Base-by-base conservation (phyloP, 2,797 vertebrate species). In the Mionectes olivaceus region DNA sequence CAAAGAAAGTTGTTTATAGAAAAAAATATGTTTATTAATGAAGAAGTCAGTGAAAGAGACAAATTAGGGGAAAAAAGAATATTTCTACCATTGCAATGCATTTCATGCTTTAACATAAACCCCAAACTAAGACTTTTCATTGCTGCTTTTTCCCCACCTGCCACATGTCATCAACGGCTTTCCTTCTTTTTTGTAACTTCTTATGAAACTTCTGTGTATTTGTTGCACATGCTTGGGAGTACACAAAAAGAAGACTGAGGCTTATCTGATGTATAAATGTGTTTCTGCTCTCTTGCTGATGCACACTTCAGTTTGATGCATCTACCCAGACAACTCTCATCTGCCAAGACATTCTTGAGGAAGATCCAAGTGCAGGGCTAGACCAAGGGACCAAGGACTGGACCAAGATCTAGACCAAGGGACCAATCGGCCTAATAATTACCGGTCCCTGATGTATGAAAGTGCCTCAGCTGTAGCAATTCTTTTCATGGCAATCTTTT, bases 81-180 rank as follows among this genome's bases (percentile, higher is more conserved):
- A 52, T 44, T 83, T 71, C 16, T 78, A 18, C 37, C 4, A 19
- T 64, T 65, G 28, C 24, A 71, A 57, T 33, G 3, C 5, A 39
- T 65, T 89, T 84, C 4, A 17, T 74, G 3, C 3, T 79, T 37
- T 19, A 83, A 15, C 6, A 76, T 5, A 44, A 77, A 85, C 25
- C 2, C 2, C 8, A 68, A 60, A 4, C 5, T 5, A 46, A 75
- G 4, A 3, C 8, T 83, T 81, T 46, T 49, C 0, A 11, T 52
- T 41, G 22, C 24, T 77, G 65, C 11, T 47, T 74, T 85, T 65
- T 81, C 49, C 37, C 46, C 30, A 6, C 50, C 19, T 73, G 30
- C 55, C 4, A 1, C 33, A 1, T 44, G 11, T 22, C 28, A 52
- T 65, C 0, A 0, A 16, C 52, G 32, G 64, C 41, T 85, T 68